Percentiles rank a stretch among this genome's conserved stretches.
Evolutionary conservation across 2,113 vertebrate species (phyloP).

Genomic region (Hymenochirus boettgeri): DNA sequence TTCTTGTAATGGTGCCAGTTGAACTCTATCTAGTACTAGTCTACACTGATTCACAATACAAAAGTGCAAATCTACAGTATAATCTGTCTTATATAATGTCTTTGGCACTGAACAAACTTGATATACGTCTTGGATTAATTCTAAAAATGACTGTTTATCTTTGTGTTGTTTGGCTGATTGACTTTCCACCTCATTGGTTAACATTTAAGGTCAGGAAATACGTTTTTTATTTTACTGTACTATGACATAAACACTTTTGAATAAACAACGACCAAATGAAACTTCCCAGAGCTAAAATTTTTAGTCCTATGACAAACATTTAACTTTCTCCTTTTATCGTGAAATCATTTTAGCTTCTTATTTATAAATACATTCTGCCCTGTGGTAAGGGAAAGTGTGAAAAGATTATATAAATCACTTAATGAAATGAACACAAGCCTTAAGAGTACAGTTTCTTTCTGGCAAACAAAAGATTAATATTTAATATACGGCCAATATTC

Average conservation of each 20-base stretch:
- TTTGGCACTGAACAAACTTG: too few species aligned
- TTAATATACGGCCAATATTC: neutral
- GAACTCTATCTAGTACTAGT: too few species aligned
- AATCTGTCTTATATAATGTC: too few species aligned
- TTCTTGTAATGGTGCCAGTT: too few species aligned
- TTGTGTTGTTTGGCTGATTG: neutral
- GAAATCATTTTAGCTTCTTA: slow-evolving; percentile 12
- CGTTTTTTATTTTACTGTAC: slow-evolving; percentile 21
- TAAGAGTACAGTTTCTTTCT: neutral
- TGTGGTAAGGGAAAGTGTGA: slow-evolving; percentile 11
- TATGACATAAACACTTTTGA: slow-evolving; percentile 36
- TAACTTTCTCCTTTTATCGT: slow-evolving; percentile 40
- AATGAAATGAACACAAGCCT: slow-evolving; percentile 13
- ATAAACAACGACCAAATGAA: slow-evolving; percentile 41
- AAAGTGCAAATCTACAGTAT: too few species aligned
- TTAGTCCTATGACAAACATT: neutral
- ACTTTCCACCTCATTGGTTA: neutral
- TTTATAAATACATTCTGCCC: slow-evolving; percentile 33
- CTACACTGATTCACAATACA: too few species aligned
- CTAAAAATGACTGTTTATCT: neutral
- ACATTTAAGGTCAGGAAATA: slow-evolving; percentile 7
- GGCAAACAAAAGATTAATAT: slow-evolving; percentile 8
- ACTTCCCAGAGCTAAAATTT: slow-evolving; percentile 28
- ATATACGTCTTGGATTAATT: too few species aligned
- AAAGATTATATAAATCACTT: slow-evolving; percentile 28